Conservation (phyloP, 1,140 invertebrate genomes). For the Psilanteris sp. region DNA sequence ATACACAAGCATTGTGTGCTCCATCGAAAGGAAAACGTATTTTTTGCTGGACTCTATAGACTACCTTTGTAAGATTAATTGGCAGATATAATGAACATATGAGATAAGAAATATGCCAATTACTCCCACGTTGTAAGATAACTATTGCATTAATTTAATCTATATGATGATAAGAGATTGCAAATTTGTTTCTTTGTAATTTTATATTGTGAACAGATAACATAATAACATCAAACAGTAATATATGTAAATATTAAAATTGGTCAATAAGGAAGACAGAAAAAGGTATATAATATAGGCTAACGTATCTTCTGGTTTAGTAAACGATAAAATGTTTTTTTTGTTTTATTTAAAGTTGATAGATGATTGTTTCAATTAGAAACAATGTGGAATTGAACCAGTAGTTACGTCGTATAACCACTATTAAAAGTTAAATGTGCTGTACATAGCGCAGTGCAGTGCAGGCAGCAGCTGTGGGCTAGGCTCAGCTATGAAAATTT, state of each 20-base stretch:
- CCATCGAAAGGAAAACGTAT: conserved; percentile 72
- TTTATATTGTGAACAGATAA: conserved; percentile 71
- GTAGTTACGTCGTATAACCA: conserved; percentile 72
- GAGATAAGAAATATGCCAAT: conserved; percentile 8
- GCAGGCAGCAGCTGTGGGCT: conserved; percentile 79
- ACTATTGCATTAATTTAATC: too few species aligned
- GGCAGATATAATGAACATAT: too few species aligned
- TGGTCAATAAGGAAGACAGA: conserved; percentile 73
- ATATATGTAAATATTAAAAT: conserved; percentile 72
- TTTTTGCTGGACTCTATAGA: conserved; percentile 72
- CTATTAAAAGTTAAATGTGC: conserved; percentile 73
- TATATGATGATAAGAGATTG: too few species aligned
- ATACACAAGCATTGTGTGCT: conserved; percentile 80
- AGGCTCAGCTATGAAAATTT: conserved; percentile 75
- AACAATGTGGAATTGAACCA: conserved; percentile 53
- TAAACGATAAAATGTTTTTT: not conserved
- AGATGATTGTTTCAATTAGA: conserved; percentile 4
- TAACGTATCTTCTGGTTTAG: conserved; percentile 68
- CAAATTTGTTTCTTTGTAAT: not conserved
- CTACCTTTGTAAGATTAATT: conserved; percentile 11
- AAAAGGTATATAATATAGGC: conserved; percentile 70
- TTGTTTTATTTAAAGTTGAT: conserved; percentile 3
- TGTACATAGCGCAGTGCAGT: conserved; percentile 80
- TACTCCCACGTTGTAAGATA: not conserved
- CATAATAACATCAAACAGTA: conserved; percentile 75